Percentiles rank a stretch among this genome's conserved stretches.
These are phyloP conservation scores for Drymodes brunneopygia DNA, from an alignment of 2,113 vertebrate species.

Conservation along the genomic window DNA sequence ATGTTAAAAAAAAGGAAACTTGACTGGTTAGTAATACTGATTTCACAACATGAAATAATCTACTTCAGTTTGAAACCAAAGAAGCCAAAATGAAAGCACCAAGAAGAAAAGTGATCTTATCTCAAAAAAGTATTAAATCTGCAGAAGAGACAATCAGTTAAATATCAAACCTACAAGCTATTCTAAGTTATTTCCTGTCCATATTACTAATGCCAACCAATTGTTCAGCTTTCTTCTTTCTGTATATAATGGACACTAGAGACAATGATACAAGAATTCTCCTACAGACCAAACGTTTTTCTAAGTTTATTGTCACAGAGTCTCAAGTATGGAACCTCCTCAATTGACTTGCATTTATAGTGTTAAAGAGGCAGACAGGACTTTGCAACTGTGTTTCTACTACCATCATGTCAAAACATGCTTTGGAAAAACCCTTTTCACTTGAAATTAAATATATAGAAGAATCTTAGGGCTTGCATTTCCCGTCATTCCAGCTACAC, in stretches of 20 bases:
- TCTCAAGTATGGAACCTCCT: background rate
- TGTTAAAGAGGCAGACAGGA: background rate
- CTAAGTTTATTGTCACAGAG: background rate
- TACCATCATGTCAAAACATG: background rate
- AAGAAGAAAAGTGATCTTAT: background rate
- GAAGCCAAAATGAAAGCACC: background rate
- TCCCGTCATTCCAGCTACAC: background rate
- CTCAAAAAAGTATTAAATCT: background rate
- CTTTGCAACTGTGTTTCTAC: background rate
- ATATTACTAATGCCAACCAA: background rate
- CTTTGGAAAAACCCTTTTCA: background rate
- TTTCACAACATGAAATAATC: background rate
- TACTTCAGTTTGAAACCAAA: background rate
- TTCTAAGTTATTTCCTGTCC: background rate
- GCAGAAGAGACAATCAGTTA: background rate
- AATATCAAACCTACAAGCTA: background rate
- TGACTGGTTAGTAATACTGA: background rate
- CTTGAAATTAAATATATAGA: background rate
- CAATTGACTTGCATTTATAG: background rate
- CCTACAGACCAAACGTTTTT: background rate
- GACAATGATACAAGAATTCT: background rate
- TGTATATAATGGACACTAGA: background rate
- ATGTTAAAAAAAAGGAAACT: background rate
- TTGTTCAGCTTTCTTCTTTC: background rate
- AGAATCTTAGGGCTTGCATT: background rate